phyloP scores from a whole-genome alignment of 2,113 vertebrate genomes.

The Scortum barcoo region DNA sequence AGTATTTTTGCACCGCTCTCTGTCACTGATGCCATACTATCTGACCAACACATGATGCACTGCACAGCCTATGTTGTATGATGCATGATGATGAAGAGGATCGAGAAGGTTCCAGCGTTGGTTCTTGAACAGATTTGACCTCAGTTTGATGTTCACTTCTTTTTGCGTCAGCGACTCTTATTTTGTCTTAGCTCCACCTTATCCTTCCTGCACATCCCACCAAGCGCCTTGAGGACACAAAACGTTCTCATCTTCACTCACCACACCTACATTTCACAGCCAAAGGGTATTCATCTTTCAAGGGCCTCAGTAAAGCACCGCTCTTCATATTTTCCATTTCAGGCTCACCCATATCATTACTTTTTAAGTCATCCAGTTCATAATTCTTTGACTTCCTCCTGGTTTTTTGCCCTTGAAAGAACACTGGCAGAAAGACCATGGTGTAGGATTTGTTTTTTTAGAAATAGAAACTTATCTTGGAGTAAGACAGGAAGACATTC shows the following conservation, averaged over 20 bases:
- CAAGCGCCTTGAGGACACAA: constrained; percentile 35
- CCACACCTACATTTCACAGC: constrained; percentile 61
- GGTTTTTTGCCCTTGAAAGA: constrained; percentile 1
- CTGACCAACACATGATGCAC: background rate
- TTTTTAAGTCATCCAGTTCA: background rate
- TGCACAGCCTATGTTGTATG: fast-evolving
- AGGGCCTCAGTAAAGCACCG: background rate
- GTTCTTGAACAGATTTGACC: constrained; percentile 10
- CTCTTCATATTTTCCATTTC: constrained; percentile 45
- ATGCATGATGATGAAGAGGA: background rate
- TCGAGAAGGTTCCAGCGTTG: background rate
- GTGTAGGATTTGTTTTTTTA: background rate
- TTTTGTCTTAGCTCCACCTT: constrained; percentile 60
- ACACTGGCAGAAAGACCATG: background rate
- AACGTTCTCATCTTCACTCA: constrained; percentile 45
- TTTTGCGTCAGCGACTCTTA: constrained; percentile 5
- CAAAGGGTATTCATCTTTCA: constrained; percentile 45
- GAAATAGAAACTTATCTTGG: background rate
- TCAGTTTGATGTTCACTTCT: background rate
- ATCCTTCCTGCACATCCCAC: constrained; percentile 62
- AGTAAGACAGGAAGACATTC: background rate
- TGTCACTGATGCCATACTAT: background rate
- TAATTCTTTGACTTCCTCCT: constrained; percentile 5
- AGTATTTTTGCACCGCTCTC: background rate
- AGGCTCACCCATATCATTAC: constrained; percentile 32